Evolutionary conservation across 2,888 invertebrate genomes (phyloP).

Genomic region (Uropetala carovei): DNA sequence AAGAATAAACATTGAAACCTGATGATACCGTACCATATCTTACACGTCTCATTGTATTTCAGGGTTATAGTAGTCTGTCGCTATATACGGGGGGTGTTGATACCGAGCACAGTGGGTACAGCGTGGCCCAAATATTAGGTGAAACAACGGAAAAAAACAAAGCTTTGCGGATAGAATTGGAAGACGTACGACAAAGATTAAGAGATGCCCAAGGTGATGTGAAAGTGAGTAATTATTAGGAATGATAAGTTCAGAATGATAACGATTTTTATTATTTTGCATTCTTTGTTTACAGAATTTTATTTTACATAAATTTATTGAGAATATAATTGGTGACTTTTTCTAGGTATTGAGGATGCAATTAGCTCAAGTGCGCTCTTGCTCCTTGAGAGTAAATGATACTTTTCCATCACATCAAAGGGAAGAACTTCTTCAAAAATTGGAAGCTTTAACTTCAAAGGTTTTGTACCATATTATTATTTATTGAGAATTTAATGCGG

Average conservation of each 20-base stretch:
- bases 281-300: not conserved
- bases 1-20: not conserved
- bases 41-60: not conserved
- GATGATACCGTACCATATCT: not conserved
- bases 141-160: slow-evolving; percentile 78
- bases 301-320: not conserved
- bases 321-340: not conserved
- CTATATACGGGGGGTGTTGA: slow-evolving; percentile 67
- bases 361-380: slow-evolving; percentile 67
- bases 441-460: slow-evolving; percentile 76
- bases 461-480: not conserved
- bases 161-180: slow-evolving; percentile 79
- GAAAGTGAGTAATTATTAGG: slow-evolving; percentile 73
- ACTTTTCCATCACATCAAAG: slow-evolving; percentile 79
- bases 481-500: not conserved
- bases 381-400: slow-evolving; percentile 68
- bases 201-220: slow-evolving; percentile 84
- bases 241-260: not conserved
- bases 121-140: slow-evolving; percentile 68
- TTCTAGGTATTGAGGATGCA: slow-evolving; percentile 74
- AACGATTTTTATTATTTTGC: not conserved
- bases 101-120: slow-evolving; percentile 65
- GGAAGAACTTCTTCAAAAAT: slow-evolving; percentile 82
- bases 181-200: slow-evolving; percentile 84
- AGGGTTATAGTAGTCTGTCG: slow-evolving; percentile 67